phyloP scores from a whole-genome alignment of 2,797 vertebrate species.

The Megalops cyprinoides region DNA sequence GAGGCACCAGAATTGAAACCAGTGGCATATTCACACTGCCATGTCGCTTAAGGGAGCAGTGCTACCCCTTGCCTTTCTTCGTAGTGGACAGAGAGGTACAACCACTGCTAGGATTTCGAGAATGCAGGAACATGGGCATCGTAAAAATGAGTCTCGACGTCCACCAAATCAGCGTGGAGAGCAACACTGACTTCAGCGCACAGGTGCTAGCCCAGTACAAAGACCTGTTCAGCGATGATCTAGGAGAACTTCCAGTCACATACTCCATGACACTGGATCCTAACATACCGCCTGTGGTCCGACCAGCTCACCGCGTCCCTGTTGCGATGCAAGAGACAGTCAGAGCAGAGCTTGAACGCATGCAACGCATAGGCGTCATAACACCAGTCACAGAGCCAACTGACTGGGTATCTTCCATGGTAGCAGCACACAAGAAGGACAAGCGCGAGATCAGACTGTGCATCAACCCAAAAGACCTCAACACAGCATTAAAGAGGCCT shows the following conservation, averaged over 20 bases:
- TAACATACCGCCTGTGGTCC: background rate
- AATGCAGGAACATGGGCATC: background rate
- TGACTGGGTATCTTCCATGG: conserved; percentile 35
- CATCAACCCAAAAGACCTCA: conserved; percentile 33
- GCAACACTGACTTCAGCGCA: background rate
- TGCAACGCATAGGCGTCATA: background rate
- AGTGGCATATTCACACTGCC: background rate
- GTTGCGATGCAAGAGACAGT: too few relatives aligned
- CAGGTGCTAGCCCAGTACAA: conserved; percentile 10
- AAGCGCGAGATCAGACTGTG: background rate
- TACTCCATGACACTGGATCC: conserved; percentile 44
- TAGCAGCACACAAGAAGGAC: conserved; percentile 5
- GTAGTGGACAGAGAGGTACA: background rate
- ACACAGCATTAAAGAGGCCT: conserved; percentile 16
- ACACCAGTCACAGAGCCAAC: background rate
- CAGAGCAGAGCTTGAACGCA: background rate
- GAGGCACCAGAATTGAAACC: conserved; percentile 2
- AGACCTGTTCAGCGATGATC: conserved; percentile 44
- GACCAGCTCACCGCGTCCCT: background rate
- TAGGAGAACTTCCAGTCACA: conserved; percentile 40
- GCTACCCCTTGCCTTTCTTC: background rate
- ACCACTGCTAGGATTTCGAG: background rate
- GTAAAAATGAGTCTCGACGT: conserved; percentile 14
- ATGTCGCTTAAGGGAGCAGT: too few relatives aligned
- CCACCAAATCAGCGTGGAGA: conserved; percentile 22